phyloP scores from a whole-genome alignment of 2,113 vertebrate species.

The Cavia porcellus region DNA sequence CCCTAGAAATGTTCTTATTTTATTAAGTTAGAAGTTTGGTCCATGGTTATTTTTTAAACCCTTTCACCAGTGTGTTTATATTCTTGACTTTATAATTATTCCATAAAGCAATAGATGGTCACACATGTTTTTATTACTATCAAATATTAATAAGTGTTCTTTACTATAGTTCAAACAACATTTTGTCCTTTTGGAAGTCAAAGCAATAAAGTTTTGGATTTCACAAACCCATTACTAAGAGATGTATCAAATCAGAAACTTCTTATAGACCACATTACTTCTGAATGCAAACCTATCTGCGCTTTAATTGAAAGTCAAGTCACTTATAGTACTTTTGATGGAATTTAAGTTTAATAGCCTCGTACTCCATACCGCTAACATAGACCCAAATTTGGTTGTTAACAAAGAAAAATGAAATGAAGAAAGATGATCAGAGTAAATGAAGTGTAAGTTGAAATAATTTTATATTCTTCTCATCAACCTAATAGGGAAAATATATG shows the following conservation, averaged over 20 bases:
- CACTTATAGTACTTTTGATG: neutral
- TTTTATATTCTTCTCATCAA: neutral
- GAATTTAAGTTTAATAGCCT: neutral
- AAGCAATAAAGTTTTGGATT: neutral
- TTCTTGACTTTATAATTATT: neutral
- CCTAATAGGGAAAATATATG: neutral
- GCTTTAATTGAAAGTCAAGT: slow-evolving; percentile 7
- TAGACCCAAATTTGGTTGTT: neutral
- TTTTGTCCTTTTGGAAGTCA: neutral
- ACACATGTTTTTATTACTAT: neutral
- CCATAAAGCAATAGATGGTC: neutral
- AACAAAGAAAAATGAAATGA: slow-evolving; percentile 11
- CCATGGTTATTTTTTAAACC: neutral
- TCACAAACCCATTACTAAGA: slow-evolving; percentile 14
- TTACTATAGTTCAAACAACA: neutral
- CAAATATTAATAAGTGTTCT: neutral
- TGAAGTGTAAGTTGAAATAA: slow-evolving; percentile 20
- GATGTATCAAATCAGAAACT: neutral
- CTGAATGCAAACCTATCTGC: neutral
- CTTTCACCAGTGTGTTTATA: neutral
- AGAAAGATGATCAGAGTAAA: neutral
- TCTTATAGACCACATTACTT: neutral
- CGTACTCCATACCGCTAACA: neutral
- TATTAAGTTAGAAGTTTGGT: neutral
- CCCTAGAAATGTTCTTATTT: neutral